These are phyloP conservation scores for Zaprionus nigranus DNA, from an alignment of 1,140 invertebrate species.

Conservation along the genomic window DNA sequence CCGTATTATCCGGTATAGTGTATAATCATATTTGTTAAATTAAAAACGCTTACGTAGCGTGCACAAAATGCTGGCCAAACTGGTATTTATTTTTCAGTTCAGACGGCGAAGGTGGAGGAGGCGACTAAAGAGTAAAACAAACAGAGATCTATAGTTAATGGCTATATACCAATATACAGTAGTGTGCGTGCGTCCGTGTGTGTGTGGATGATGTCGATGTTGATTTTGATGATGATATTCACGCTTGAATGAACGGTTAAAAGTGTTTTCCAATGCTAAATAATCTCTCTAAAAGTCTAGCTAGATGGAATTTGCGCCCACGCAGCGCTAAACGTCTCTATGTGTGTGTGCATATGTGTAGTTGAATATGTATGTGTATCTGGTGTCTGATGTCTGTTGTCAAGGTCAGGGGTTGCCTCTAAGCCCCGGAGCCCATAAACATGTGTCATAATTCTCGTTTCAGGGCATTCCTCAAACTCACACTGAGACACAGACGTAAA, in stretches of 20 bases:
- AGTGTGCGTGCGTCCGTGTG: not conserved
- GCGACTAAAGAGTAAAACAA: conserved; percentile 37
- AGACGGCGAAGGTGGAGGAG: conserved; percentile 1
- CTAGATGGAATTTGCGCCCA: conserved; percentile 50
- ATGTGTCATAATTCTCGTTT: conserved; percentile 73
- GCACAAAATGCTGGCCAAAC: conserved; percentile 53
- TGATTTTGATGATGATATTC: conserved; percentile 27
- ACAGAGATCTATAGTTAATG: conserved; percentile 53
- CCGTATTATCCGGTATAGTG: conserved; percentile 12
- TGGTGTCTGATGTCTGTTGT: conserved; percentile 48
- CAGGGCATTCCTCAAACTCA: conserved; percentile 73
- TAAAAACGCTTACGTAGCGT: conserved; percentile 64
- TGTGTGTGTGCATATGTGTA: conserved; percentile 3
- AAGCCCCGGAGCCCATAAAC: conserved; percentile 65
- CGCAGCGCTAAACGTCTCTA: conserved; percentile 33
- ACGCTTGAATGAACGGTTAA: conserved; percentile 46
- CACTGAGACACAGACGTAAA: conserved; percentile 28
- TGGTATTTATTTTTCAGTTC: conserved; percentile 38
- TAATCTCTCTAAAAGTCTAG: conserved; percentile 39
- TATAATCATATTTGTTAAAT: conserved; percentile 53
- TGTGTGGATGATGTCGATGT: conserved; percentile 10
- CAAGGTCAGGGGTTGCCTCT: conserved; percentile 80
- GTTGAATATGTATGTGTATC: conserved; percentile 1
- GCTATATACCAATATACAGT: conserved; percentile 4
- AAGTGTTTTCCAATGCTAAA: conserved; percentile 35